Conservation (phyloP, 1,140 invertebrate genomes). For the Dreissena polymorpha region DNA sequence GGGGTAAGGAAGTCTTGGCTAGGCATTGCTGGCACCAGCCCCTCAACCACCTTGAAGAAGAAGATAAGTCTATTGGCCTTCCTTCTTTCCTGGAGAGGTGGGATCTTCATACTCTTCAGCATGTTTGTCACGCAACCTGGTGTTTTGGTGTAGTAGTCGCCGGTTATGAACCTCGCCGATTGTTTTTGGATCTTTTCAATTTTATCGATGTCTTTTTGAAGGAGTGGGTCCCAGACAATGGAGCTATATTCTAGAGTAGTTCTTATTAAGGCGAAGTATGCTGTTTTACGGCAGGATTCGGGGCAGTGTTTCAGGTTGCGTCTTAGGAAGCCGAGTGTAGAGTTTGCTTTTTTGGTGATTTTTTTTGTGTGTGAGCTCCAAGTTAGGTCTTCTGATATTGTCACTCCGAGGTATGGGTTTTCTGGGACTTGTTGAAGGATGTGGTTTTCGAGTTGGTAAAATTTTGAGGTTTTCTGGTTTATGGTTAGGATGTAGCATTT, state of each 20-base stretch:
- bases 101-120: too few relatives aligned
- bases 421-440: conserved; percentile 51
- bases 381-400: conserved; percentile 18
- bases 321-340: conserved; percentile 14
- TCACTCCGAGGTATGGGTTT: conserved; percentile 40
- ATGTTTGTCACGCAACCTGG: conserved; percentile 7
- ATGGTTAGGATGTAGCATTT: conserved; percentile 57
- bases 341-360: conserved; percentile 17
- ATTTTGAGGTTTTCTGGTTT: conserved; percentile 16
- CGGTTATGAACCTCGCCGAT: conserved; percentile 16
- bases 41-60: conserved; percentile 28
- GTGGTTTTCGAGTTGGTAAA: conserved; percentile 42
- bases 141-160: not conserved
- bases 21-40: conserved; percentile 30
- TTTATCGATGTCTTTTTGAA: conserved; percentile 20
- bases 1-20: conserved; percentile 23
- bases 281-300: conserved; percentile 13
- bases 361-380: conserved; percentile 19
- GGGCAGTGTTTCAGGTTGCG: conserved; percentile 26
- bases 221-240: conserved; percentile 4
- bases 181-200: conserved; percentile 6
- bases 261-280: conserved; percentile 13
- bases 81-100: conserved; percentile 5
- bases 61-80: conserved; percentile 23
- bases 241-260: not conserved